Evolutionary conservation across 1,140 invertebrate species (phyloP), one percentile per base, ranked within the genome.

Genomic region (Cataglyphis hispanica): DNA sequence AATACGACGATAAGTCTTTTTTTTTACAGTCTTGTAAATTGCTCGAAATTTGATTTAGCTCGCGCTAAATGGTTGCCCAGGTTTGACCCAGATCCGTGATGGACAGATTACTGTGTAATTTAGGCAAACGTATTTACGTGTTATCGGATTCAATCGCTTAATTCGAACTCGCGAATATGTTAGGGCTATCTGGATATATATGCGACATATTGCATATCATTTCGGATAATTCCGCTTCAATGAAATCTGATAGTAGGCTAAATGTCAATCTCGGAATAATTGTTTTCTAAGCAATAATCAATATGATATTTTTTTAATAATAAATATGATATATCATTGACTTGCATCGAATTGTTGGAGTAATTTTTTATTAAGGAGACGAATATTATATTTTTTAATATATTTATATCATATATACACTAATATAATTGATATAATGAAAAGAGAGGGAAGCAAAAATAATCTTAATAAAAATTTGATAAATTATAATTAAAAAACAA

Each of bases 101-200:
- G 37, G 37, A 61, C 37, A 69, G 78, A 83, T 83, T 74, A 74
- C 53, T n/a, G 27, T 83, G 67, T 83, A 74, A 83, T 83, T 74
- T 72, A 53, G 53, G 67, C 78, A 72, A 83, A 72, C 53, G 78
- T 81, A 83, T 83, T 74, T 83, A 83, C 53, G 61, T 83, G 53
- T 83, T 83, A 83, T 83, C 78, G 67, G 22, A 37, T 74, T 74
- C 53, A 60, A 72, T 74, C 78, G 67, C 78, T 83, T 72, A 83
- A 74, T 80, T 61, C 40, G 60, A 13, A 8, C 46, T 60, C 27
- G 78, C 16, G 50, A 81, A 53, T 31, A 34, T 40, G 40, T 69
- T 80, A n/a, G 46, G n/a, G 34, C 53, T 2, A 0, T 43, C 13
- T 22, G 78, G 37, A 31, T 60, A 72, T 60, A 72, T 43, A 27